Base-by-base conservation (phyloP, 2,113 vertebrate species). In the Calidris pygmaea region DNA sequence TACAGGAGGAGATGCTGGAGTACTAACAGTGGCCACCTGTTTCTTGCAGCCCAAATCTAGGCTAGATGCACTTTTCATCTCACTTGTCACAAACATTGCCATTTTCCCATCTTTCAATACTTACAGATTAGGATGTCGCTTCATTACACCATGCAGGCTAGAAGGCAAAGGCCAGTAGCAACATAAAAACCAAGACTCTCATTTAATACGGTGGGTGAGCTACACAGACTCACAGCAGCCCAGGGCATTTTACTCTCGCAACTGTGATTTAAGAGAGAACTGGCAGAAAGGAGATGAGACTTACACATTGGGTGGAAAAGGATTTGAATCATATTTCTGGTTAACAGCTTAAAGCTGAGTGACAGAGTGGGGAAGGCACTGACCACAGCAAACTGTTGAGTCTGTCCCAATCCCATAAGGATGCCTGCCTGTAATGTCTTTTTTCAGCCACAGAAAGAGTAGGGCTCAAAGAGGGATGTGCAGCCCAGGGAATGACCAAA, bases 401-500 rank as follows among this genome's bases (percentile, higher is more conserved):
- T 32, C 13, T n/a, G 13, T 24, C 35, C 24, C 34, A 58, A 2
- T 29, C 19, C 32, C 4, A 0, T 14, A 16, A 15, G 45, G 45
- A 62, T 6, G 23, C 8, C 9, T 68, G 2, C 11, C 12, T 68
- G 3, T 5, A 59, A 32, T 14, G 37, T 5, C 0, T 29, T 85
- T 77, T 73, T 48, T 50, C 18, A 86, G 34, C 13, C 27, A 20
- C n/a, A 35, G 67, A 88, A 83, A 26, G 12, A 27, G 16, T 2
- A 37, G 10, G 6, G 21, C 4, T 80, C 39, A 80, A 63, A 83
- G 27, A 5, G 20, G 5, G 13, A 18, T 22, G 29, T 37, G 47
- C 37, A 85, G n/a, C 34, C 6, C n/a, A 47, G 26, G 12, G 27
- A 76, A 88, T 24, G 35, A 26, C 62, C 7, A 1, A 62, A 59